Conservation (phyloP, 2,888 invertebrate species). For the Eupithecia insigniata region DNA sequence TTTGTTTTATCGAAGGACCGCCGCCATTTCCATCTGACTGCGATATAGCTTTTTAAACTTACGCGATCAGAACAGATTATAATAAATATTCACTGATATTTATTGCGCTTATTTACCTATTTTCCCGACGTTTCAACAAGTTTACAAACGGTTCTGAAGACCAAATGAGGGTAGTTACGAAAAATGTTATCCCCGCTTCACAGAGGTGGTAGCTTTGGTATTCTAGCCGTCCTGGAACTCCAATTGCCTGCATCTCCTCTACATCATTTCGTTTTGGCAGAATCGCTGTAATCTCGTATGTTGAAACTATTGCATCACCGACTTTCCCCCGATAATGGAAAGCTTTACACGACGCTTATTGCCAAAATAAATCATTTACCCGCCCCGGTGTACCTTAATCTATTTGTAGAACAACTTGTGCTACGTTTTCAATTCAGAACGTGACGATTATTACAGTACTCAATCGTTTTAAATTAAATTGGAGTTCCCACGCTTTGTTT, state of each 20-base stretch:
- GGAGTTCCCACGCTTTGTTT: conserved; percentile 13
- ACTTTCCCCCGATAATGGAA: conserved; percentile 62
- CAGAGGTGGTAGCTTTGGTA: too few relatives aligned
- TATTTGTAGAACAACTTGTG: conserved; percentile 53
- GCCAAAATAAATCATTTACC: conserved; percentile 76
- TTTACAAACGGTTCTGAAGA: too few relatives aligned
- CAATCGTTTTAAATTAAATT: conserved; percentile 28
- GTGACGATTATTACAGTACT: conserved; percentile 38
- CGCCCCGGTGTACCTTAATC: conserved; percentile 59
- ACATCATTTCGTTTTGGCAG: background rate
- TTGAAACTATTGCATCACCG: conserved; percentile 39
- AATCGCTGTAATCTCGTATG: conserved; percentile 37
- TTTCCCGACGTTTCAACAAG: too few relatives aligned
- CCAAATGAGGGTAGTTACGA: too few relatives aligned
- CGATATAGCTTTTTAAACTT: too few relatives aligned
- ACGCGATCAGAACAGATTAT: too few relatives aligned
- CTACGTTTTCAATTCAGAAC: conserved; percentile 38
- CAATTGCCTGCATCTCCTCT: background rate
- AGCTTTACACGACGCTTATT: conserved; percentile 78
- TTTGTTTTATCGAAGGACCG: too few relatives aligned
- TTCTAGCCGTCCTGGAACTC: too few relatives aligned
- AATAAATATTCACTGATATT: too few relatives aligned
- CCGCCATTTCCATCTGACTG: too few relatives aligned
- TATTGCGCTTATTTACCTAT: too few relatives aligned
- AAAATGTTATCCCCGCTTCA: too few relatives aligned